A percentile compares a stretch with the other conserved stretches of the same genome.
phyloP scores from a whole-genome alignment of 2,113 vertebrate genomes.

The Eulacestoma nigropectus region DNA sequence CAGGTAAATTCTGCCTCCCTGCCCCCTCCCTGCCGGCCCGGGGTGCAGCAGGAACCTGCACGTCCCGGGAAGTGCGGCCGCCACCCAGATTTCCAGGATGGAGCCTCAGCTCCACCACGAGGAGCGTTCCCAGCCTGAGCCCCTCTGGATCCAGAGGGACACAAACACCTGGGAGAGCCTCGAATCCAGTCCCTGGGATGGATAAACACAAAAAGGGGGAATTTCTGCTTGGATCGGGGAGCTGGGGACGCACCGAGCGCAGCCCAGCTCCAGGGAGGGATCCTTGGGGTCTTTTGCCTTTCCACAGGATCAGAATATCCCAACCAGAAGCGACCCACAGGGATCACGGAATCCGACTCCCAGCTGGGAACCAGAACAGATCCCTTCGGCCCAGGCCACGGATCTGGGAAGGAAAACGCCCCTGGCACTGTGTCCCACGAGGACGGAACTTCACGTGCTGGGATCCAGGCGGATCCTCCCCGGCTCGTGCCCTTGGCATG shows the following conservation, averaged over 20 bases:
- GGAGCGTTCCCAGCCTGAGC: not conserved
- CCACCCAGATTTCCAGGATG: not conserved
- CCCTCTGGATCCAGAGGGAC: not conserved
- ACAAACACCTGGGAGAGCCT: not conserved
- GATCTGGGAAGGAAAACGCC: not conserved
- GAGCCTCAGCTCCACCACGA: constrained; percentile 38
- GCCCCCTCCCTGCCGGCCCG: not conserved
- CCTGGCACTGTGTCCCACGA: not conserved
- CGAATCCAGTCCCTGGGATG: not conserved
- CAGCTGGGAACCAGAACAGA: not conserved
- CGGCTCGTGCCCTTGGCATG: not conserved
- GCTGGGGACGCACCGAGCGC: not conserved
- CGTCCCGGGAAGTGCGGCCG: not conserved
- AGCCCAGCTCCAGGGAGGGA: not conserved
- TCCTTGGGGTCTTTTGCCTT: not conserved
- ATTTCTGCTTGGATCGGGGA: not conserved
- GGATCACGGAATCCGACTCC: not conserved
- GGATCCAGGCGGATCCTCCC: not conserved
- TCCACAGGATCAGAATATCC: not conserved
- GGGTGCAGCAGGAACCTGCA: not conserved
- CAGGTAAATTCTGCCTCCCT: constrained; percentile 27
- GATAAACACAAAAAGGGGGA: not conserved
- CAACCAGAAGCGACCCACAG: not conserved
- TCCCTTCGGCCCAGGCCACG: not conserved
- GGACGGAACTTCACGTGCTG: not conserved